Evolutionary conservation across 1,140 invertebrate genomes (phyloP), one percentile per base, ranked within the genome.

Genomic region (Halotydeus destructor): DNA sequence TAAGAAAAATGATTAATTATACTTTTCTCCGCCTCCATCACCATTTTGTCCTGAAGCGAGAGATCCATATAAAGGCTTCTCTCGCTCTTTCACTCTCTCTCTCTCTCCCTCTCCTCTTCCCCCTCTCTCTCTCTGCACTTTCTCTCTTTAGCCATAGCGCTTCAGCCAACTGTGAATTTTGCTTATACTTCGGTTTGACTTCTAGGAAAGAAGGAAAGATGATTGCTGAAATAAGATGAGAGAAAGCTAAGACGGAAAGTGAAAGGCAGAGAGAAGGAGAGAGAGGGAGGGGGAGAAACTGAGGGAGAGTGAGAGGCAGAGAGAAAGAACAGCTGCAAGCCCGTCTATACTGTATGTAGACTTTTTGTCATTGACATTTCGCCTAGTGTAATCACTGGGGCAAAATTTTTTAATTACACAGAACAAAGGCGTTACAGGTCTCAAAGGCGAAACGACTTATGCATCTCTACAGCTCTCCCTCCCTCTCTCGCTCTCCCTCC

Each of bases 11-110:
- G 12, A n/a, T 31, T 12, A 31, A 31, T 12, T n/a, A 31, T n/a
- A 31, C 12, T 16, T n/a, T 12, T 16, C 30, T 31, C 30, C 30
- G 18, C 16, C 30, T n/a, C 16, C 12, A n/a, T n/a, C 12, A 16
- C 30, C 12, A 16, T n/a, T 31, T n/a, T 31, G 18, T 16, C 30
- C 30, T 31, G 12, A 31, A 31, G 30, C 12, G 12, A n/a, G 30
- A 31, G 30, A n/a, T 16, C 30, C 12, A 31, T n/a, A 31, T 31
- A 31, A 31, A 12, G 12, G 12, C 30, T 16, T n/a, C 30, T 31
- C 30, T 31, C 30, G 12, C 30, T 31, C 30, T 31, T 16, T 31
- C 30, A n/a, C 30, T 31, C 30, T 31, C 30, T 31, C 30, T 31
- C 30, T 31, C 30, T 31, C 30, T 31, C 30, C 16, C 30, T 31